phyloP scores from a whole-genome alignment of 2,113 vertebrate genomes.

The Sorex fumeus region DNA sequence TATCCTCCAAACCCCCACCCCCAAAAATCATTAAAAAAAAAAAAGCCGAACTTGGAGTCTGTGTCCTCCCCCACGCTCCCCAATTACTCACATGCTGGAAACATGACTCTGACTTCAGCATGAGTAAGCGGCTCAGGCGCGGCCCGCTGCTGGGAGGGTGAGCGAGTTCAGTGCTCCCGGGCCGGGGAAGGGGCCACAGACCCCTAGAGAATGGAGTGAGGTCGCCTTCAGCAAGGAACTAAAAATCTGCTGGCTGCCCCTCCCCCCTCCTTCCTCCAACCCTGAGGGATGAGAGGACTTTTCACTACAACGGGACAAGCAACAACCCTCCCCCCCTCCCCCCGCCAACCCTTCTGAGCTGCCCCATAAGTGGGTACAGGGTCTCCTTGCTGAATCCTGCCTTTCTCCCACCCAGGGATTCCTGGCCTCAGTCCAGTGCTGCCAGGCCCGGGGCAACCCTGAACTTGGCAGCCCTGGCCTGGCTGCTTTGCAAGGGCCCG shows the following conservation, averaged over 20 bases:
- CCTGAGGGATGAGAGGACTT: not conserved
- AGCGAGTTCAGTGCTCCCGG: slow-evolving; percentile 87
- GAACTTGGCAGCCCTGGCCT: slow-evolving; percentile 35
- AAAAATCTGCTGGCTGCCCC: not conserved
- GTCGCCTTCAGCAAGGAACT: not conserved
- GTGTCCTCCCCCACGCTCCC: slow-evolving; percentile 60
- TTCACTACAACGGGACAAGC: not conserved
- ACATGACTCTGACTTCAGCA: slow-evolving; percentile 85
- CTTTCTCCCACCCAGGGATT: not conserved
- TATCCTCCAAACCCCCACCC: not conserved
- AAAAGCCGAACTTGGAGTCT: not conserved
- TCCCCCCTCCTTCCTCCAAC: not conserved
- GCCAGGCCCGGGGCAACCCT: not conserved
- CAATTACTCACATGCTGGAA: slow-evolving; percentile 88
- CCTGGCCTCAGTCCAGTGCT: not conserved
- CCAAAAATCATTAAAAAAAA: not conserved
- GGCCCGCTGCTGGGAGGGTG: slow-evolving; percentile 86
- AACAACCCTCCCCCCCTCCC: not conserved
- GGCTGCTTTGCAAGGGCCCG: slow-evolving; percentile 14
- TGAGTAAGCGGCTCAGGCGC: slow-evolving; percentile 87
- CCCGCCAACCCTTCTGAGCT: too few species aligned
- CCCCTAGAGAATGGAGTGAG: not conserved
- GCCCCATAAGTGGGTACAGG: not conserved
- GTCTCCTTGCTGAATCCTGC: not conserved
- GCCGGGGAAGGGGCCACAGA: not conserved